phyloP scores from a whole-genome alignment of 2,797 vertebrate species.

The Perodicticus potto region DNA sequence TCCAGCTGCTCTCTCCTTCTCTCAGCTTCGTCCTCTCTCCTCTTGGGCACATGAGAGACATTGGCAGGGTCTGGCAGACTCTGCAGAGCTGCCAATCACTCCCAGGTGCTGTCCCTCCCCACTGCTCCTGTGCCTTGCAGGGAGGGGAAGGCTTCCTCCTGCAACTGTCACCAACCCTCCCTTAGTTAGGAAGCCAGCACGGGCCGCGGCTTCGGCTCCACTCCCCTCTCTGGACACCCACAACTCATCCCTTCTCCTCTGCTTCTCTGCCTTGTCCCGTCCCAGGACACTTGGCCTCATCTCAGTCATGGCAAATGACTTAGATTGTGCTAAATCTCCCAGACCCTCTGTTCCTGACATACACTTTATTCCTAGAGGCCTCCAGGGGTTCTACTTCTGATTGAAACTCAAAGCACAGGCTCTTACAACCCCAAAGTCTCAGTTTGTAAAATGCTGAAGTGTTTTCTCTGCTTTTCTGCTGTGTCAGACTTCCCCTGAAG shows the following conservation, averaged over 20 bases:
- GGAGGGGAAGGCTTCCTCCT: background rate
- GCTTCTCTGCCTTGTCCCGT: background rate
- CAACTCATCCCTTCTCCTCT: background rate
- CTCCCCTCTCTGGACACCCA: background rate
- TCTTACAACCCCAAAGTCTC: background rate
- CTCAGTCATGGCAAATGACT: background rate
- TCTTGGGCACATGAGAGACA: background rate
- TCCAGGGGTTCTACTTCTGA: background rate
- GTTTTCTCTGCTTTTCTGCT: background rate
- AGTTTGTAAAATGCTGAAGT: background rate
- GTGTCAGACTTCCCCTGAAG: background rate
- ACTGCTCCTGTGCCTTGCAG: background rate
- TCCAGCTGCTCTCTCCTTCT: background rate
- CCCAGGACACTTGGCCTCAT: background rate
- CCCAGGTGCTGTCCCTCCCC: background rate
- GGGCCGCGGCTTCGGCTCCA: accelerated
- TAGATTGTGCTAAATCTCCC: background rate
- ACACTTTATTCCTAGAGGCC: background rate
- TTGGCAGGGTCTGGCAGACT: background rate
- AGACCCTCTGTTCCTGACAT: background rate
- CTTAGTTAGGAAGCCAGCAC: background rate
- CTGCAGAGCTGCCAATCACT: background rate
- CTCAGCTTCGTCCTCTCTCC: background rate
- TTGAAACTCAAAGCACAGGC: background rate
- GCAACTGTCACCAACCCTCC: background rate